phyloP scores from a whole-genome alignment of 2,888 invertebrate genomes.

The Salticus scenicus region DNA sequence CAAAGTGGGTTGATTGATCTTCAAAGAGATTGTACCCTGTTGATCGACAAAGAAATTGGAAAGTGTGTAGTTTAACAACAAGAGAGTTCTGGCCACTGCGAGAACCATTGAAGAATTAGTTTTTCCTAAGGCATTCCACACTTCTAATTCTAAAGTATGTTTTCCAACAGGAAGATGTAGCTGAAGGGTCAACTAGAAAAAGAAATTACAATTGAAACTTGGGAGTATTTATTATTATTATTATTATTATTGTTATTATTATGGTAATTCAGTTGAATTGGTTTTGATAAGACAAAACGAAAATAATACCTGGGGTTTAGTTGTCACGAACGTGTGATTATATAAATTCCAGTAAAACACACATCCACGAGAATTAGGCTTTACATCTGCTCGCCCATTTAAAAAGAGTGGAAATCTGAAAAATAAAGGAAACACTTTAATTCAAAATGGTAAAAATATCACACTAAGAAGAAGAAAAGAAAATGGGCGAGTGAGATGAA shows the following conservation, averaged over 20 bases:
- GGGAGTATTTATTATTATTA: too few species aligned
- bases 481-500: too few species aligned
- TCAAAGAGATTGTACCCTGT: constrained; percentile 29
- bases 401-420: constrained; percentile 25
- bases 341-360: constrained; percentile 42
- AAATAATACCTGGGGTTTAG: not conserved
- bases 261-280: too few species aligned
- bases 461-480: too few species aligned
- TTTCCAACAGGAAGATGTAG: constrained; percentile 20
- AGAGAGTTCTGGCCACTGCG: constrained; percentile 37
- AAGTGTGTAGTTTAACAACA: constrained; percentile 36
- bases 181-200: not conserved
- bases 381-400: constrained; percentile 32
- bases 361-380: constrained; percentile 22
- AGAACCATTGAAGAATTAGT: constrained; percentile 45
- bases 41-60: constrained; percentile 32
- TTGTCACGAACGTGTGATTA: not conserved
- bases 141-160: constrained; percentile 28
- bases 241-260: too few species aligned
- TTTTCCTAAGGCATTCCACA: constrained; percentile 35
- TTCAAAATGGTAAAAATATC: too few species aligned
- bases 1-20: constrained; percentile 29
- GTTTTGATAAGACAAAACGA: too few species aligned
- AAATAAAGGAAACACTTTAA: constrained; percentile 16
- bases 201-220: not conserved